Base-by-base conservation (phyloP, 2,888 invertebrate species). In the Shargacucullia verbasci region DNA sequence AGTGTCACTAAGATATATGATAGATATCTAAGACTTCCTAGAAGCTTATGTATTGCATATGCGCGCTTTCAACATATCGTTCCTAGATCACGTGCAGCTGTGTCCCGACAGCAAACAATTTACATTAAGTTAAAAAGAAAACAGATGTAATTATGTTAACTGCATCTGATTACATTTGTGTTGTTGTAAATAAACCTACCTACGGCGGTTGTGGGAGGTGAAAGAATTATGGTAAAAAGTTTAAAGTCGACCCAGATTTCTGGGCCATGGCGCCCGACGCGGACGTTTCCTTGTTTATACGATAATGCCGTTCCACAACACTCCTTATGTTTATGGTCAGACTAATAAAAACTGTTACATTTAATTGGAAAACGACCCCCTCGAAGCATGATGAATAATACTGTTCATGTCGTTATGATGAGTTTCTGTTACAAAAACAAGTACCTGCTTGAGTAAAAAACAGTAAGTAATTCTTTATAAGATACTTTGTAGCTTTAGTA, bases 1-100 rank as follows among this genome's bases (percentile, higher is more conserved):
- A 84, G 85, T 92, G 92, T 91, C 91, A 88, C 88, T 82, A 79
- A 82, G 85, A 85, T 80, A 77, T 83, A 85, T 87, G 85, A 89
- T 84, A 86, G 80, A 89, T 88, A 83, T 84, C 79, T 65, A 70
- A 79, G 79, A 79, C 82, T 86, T 83, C 84, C 82, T 82, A 83
- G 82, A 83, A 79, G 75, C 75, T 73, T 62, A 79, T 72, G 83
- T 79, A 83, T n/a, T n/a, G n/a, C n/a, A 83, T 80, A 73, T 77
- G 64, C 70, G 65, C 31, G 64, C 77, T 79, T 80, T 80, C 76
- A 75, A 77, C 71, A 76, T 65, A 71, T 59, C 55, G 40, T 54
- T 53, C 61, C 50, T 62, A 57, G 58, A 55, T 44, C 34, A 55
- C 35, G 49, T 52, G 41, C 31, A 44, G 14, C 45, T 60, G 14